A percentile compares a stretch with the other conserved stretches of the same genome.
phyloP scores from a whole-genome alignment of 2,113 vertebrate genomes.

The Pipra filicauda region DNA sequence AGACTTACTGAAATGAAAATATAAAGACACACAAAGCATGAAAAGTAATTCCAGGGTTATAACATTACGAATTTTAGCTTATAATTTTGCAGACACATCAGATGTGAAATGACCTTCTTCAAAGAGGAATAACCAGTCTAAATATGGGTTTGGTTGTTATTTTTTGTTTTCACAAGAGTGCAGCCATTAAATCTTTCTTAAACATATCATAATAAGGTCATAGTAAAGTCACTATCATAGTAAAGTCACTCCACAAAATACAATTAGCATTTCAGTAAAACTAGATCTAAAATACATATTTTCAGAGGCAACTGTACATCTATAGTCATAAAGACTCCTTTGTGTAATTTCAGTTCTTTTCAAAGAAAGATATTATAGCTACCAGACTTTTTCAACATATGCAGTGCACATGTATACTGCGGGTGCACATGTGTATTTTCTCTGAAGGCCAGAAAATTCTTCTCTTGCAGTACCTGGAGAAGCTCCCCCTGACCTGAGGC shows the following conservation, averaged over 20 bases:
- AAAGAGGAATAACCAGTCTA: not conserved
- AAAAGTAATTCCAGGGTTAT: not conserved
- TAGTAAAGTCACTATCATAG: not conserved
- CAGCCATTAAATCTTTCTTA: not conserved
- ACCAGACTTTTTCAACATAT: not conserved
- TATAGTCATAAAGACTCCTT: not conserved
- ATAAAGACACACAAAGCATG: not conserved
- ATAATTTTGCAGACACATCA: not conserved
- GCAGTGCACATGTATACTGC: not conserved
- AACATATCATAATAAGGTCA: not conserved
- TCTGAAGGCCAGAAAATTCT: not conserved
- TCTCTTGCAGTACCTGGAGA: not conserved
- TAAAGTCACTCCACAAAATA: not conserved
- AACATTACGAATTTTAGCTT: not conserved
- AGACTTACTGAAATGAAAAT: slow-evolving; percentile 85
- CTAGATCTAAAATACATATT: not conserved
- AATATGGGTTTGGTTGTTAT: not conserved
- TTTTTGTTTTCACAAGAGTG: not conserved
- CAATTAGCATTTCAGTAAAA: not conserved
- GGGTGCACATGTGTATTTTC: not conserved
- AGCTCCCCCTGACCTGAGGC: not conserved
- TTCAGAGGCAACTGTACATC: not conserved
- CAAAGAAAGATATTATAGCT: not conserved
- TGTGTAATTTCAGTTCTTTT: not conserved
- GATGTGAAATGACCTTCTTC: not conserved